Base-by-base conservation (phyloP, 2,113 vertebrate species). In the Panthera tigris region DNA sequence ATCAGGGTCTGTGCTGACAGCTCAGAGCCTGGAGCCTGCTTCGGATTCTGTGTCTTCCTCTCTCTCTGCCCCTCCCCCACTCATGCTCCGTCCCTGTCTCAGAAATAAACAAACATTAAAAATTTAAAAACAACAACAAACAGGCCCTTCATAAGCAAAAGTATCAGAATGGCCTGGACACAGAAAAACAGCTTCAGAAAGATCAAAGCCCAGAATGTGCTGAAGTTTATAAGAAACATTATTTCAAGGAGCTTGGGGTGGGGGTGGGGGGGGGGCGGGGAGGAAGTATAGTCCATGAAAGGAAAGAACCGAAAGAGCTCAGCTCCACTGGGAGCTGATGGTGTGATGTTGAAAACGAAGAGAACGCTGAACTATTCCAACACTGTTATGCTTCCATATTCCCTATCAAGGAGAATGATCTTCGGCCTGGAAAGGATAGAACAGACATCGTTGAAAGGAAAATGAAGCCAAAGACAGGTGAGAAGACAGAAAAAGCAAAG, bases 401-500 rank as follows among this genome's bases (percentile, higher is more conserved):
- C 18, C 16, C 29, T 71, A 61, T 33, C 69, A 73, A 73, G 52
- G 10, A 89, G 61, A 93, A 96, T 76, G 29, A 79, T 87, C 82
- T 93, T 74, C 36, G 39, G 63, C 23, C 69, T 71, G 39, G 41
- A 86, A 83, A 95, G 36, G 33, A 16, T 1, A 31, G 86, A 74
- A 41, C 27, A 61, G 87, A 88, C 7, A 21, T 10, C 15, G 23
- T 4, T 55, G 41, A 91, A 33, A 74, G 21, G 39, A 88, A 96
- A 36, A 88, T 39, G 36, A 87, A 95, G 23, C 31, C 92, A 36
- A 25, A 63, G 55, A 55, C 9, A 55, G 19, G 19, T 78, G 78
- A 87, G 76, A 95, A 95, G 74, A 95, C 3, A 93, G 79, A 21
- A 86, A 93, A 83, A 83, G 61, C 79, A 96, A 96, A 55, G 25